Evolutionary conservation across 1,140 invertebrate species (phyloP).

Genomic region (Neodiprion lecontei): DNA sequence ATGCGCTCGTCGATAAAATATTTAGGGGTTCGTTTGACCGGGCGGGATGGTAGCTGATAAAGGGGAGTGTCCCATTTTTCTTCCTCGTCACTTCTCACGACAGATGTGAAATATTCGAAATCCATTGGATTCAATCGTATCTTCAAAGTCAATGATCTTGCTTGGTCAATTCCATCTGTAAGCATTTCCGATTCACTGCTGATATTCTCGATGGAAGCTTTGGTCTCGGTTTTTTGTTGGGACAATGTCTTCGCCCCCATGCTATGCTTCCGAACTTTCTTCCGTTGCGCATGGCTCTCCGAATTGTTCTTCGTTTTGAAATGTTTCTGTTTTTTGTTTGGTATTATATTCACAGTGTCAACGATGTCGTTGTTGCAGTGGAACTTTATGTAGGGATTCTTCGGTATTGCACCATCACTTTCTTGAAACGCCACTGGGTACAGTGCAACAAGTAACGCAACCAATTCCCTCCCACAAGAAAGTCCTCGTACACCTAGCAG

Average conservation of each 20-base stretch:
- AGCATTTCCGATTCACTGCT: slow-evolving; percentile 64
- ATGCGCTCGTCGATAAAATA: slow-evolving; percentile 65
- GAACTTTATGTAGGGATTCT: slow-evolving; percentile 52
- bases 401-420: slow-evolving; percentile 9
- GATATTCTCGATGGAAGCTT: slow-evolving; percentile 22
- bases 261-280: slow-evolving; percentile 24
- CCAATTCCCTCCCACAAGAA: slow-evolving; percentile 67
- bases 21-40: slow-evolving; percentile 56
- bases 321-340: slow-evolving; percentile 36
- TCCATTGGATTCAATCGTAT: slow-evolving; percentile 68
- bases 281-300: slow-evolving; percentile 24
- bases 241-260: background rate
- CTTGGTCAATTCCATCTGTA: slow-evolving; percentile 62
- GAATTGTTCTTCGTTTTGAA: slow-evolving; percentile 12
- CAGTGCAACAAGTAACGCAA: slow-evolving; percentile 67
- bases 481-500: slow-evolving; percentile 66
- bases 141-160: slow-evolving; percentile 63
- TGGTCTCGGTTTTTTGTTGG: slow-evolving; percentile 14
- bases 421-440: slow-evolving; percentile 60
- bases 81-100: slow-evolving; percentile 66
- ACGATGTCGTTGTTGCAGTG: slow-evolving; percentile 48
- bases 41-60: slow-evolving; percentile 36
- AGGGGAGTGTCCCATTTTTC: slow-evolving; percentile 39
- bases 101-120: slow-evolving; percentile 70
- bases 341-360: slow-evolving; percentile 47